Base-by-base conservation (phyloP, 2,113 vertebrate species). In the Phaethon lepturus region DNA sequence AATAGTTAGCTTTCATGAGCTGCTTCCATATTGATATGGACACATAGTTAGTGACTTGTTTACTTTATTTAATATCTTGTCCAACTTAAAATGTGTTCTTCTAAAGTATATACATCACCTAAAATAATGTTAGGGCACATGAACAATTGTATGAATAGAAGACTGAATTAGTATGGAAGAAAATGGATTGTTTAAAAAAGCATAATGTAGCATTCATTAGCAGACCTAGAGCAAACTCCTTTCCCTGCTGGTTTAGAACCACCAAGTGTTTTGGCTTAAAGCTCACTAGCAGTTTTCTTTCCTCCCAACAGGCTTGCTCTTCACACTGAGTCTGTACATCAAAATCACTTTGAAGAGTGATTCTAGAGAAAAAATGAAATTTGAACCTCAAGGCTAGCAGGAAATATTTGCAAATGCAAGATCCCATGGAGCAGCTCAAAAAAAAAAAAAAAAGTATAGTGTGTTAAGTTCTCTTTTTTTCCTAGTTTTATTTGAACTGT, bases 1-100 rank as follows among this genome's bases (percentile, higher is more conserved):
- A 95, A 80, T 78, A 97, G 97, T 93, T 97, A 96, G 96, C 97
- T 91, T 95, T 89, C 78, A 95, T 94, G 33, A 96, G n/a, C 95
- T 95, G 40, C 26, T 93, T 88, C 31, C 17, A 5, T 53, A 95
- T 86, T 90, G 94, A 72, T 71, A 49, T 76, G 55, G 58, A 73
- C 24, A 74, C 38, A 47, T 5, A 74, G 55, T 86, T 87, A 86
- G 52, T 85, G 7, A 68, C 33, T 93, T 88, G 58, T 75, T 94
- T 93, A 71, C 33, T 80, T 96, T 60, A 92, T 78, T 85, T 84
- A 91, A 64, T 73, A 55, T 76, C 4, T 87, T 5, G 6, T n/a
- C 17, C 16, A 44, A 38, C 15, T 68, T 38, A 75, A 62, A 68
- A 19, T 60, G 1, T 29, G 42, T 91, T 52, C 14, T 68, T 53